Evolutionary conservation across 2,888 invertebrate species (phyloP), one percentile per base, ranked within the genome.

Genomic region (Clistopyga incitator): DNA sequence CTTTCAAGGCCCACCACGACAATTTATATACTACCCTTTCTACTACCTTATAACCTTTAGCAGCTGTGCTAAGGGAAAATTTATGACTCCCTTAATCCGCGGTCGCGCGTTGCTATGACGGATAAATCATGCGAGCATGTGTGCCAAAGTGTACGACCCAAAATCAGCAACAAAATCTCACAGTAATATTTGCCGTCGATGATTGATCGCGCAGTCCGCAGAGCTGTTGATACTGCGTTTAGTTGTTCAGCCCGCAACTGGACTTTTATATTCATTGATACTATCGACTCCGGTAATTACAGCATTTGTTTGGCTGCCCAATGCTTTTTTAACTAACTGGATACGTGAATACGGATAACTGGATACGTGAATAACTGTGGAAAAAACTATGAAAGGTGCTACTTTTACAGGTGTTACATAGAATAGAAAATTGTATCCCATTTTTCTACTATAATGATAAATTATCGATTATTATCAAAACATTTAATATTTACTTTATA

Each of bases 51-150:
- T 88, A 85, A 87, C 86, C 84, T 84, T 86, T 84, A 85, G 74
- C 85, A 86, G 84, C 84, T 86, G 85, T 65, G 78, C 75, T 78
- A 84, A 84, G 82, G 87, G 84, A 84, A 81, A 87, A 87, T 90
- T 88, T 90, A 89, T 87, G 82, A 84, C 78, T 85, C 86, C 81
- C 88, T 90, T 90, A 90, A 90, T 89, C 88, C 90, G 87, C 77
- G 88, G 87, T 86, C 87, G 85, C 86, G 86, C 87, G 87, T 86
- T 89, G 84, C 85, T 87, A 84, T 83, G 70, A 75, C 77, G 25
- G 65, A 84, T 86, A 84, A 86, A 86, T 86, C 84, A 86, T 56
- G 71, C 25, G 45, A 70, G 70, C 86, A 86, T 84, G 68, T 86
- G 86, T 81, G 67, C 77, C 65, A 80, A 82, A 86, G 74, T 85